phyloP scores from a whole-genome alignment of 2,888 invertebrate species.

The Sarcophaga variegata region DNA sequence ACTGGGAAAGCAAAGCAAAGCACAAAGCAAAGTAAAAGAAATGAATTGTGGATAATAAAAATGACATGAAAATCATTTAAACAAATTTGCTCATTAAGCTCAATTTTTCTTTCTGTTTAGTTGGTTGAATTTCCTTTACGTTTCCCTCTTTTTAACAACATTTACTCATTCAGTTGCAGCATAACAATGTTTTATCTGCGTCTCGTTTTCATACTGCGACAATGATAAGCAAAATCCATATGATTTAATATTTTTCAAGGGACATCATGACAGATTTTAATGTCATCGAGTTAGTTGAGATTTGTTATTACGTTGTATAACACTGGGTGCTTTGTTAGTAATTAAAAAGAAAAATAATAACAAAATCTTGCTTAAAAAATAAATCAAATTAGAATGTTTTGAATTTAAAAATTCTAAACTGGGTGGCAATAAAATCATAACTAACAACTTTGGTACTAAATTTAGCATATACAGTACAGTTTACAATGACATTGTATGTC shows the following conservation, averaged over 20 bases:
- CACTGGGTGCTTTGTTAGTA: not conserved
- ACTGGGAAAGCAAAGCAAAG: conserved; percentile 1
- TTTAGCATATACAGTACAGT: too few species aligned
- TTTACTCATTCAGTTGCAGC: not conserved
- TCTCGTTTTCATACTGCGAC: not conserved
- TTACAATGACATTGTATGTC: too few species aligned
- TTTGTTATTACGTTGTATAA: not conserved
- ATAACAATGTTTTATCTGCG: conserved; percentile 4
- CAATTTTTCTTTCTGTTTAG: conserved; percentile 14
- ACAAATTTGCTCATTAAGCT: conserved; percentile 66
- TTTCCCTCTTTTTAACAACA: not conserved
- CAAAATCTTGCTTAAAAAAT: too few species aligned
- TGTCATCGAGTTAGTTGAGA: conserved; percentile 25
- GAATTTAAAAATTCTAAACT: too few species aligned
- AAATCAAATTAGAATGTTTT: too few species aligned
- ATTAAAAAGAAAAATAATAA: too few species aligned
- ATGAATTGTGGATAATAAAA: not conserved
- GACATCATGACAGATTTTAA: not conserved
- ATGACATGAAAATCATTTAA: conserved; percentile 55
- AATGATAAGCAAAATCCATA: not conserved
- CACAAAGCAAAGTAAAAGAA: not conserved
- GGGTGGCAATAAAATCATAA: too few species aligned
- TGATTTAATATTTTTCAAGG: not conserved
- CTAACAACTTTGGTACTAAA: too few species aligned
- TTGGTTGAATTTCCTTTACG: not conserved